A percentile compares a stretch with the other conserved stretches of the same genome.
Conservation (phyloP, 2,888 invertebrate species). For the Phymatocera aterrima region DNA sequence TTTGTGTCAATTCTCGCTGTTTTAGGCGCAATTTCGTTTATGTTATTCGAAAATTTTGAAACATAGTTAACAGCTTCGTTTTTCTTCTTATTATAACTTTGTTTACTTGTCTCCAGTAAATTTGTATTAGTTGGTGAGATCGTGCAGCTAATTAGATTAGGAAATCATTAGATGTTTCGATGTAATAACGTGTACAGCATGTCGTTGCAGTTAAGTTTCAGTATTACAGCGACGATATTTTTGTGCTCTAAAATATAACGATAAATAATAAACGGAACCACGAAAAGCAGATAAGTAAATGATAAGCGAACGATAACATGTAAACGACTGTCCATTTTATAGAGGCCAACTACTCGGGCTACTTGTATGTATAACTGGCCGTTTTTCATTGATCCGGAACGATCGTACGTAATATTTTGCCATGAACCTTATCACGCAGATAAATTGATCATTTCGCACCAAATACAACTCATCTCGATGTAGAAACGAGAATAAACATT, state of each 20-base stretch:
- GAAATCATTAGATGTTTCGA: too few species aligned
- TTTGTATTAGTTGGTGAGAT: too few species aligned
- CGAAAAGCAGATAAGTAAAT: background rate
- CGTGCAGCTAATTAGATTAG: too few species aligned
- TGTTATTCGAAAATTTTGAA: too few species aligned
- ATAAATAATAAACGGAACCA: background rate
- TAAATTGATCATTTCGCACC: too few species aligned
- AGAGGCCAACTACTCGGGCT: background rate
- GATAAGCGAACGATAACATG: background rate
- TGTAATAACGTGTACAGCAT: background rate
- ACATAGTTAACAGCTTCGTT: too few species aligned
- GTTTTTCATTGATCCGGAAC: slow-evolving; percentile 26
- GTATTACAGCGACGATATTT: background rate
- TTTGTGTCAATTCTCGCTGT: background rate
- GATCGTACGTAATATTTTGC: background rate
- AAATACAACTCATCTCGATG: too few species aligned
- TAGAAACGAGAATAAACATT: too few species aligned
- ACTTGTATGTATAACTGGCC: slow-evolving; percentile 3
- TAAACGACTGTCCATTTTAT: background rate
- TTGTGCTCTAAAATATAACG: slow-evolving; percentile 14
- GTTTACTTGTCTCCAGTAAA: too few species aligned
- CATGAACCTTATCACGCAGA: too few species aligned
- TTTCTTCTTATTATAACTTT: too few species aligned
- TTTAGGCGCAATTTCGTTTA: background rate
- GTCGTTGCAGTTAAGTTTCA: too few species aligned